Base-by-base conservation (phyloP, 2,113 vertebrate genomes). In the Anoplopoma fimbria region DNA sequence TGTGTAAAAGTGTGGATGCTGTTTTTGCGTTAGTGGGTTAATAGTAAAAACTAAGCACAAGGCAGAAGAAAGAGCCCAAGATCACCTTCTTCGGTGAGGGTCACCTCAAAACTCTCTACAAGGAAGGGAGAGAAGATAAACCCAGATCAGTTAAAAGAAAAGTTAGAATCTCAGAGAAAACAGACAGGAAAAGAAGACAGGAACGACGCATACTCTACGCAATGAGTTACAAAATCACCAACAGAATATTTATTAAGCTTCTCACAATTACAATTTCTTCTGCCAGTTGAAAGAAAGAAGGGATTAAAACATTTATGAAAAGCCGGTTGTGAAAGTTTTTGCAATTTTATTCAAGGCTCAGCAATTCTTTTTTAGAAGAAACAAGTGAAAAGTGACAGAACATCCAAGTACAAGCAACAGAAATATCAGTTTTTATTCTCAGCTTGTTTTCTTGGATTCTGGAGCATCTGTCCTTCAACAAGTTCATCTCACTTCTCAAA, bases 91-190 rank as follows among this genome's bases (percentile, higher is more conserved):
- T 97, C 96, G 95, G 97, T 99, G 96, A 99, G 96, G 97, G 97
- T 99, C 97, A 99, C 97, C 97, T 99, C 97, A 99, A 98, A 99
- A 98, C 97, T 99, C 96, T 99, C 98, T 99, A 96, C 88, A 94
- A 87, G 91, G 90, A 94, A 97, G 97, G 97, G 96, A 99, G 96
- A 99, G 95, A 97, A 99, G 96, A 98, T 96, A 99, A 97, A 97
- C 95, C 96, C 94, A 93, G 95, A 95, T 98, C 97, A 99, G 97
- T 97, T 93, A 96, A 80, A 85, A 87, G 89, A 94, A 96, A 93
- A 96, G 95, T 89, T 92, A 90, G 82, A 87, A 78, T 78, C 64
- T 87, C 86, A 94, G 83, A 93, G 82, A 90, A 75, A 83, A 96
- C 90, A 94, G n/a, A n/a, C n/a, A n/a, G n/a, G n/a, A n/a, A n/a